phyloP scores from a whole-genome alignment of 2,888 invertebrate species.

The Automeris io region DNA sequence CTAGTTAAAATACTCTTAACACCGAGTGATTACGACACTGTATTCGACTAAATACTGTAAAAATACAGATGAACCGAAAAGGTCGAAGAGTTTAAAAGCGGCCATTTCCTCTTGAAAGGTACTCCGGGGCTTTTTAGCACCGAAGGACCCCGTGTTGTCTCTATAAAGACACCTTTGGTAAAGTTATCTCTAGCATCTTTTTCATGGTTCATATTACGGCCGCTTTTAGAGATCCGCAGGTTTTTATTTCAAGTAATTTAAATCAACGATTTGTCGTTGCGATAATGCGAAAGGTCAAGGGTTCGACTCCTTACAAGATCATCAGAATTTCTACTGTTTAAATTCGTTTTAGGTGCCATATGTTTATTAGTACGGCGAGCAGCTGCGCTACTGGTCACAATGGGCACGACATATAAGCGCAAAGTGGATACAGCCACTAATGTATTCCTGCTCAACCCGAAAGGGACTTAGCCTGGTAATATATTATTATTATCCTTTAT shows the following conservation, averaged over 20 bases:
- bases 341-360: no score
- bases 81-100: constrained; percentile 28
- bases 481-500: no score
- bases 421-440: no score
- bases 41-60: constrained; percentile 16
- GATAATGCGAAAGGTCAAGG: no score
- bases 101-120: constrained; percentile 37
- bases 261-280: no score
- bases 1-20: neutral
- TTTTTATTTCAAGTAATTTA: neutral
- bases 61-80: constrained; percentile 27
- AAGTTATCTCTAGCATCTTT: constrained; percentile 48
- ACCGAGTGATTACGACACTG: constrained; percentile 7
- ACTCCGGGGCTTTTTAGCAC: constrained; percentile 30
- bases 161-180: constrained; percentile 46
- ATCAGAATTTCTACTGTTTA: no score
- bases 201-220: constrained; percentile 26
- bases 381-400: no score
- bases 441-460: no score
- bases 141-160: constrained; percentile 34
- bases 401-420: no score
- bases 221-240: constrained; percentile 6
- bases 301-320: no score
- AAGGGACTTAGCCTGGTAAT: no score
- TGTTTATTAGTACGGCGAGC: no score